Percentiles rank a stretch among this genome's conserved stretches.
These are phyloP conservation scores for Diploptera punctata DNA, from an alignment of 2,888 invertebrate genomes.

Conservation along the genomic window DNA sequence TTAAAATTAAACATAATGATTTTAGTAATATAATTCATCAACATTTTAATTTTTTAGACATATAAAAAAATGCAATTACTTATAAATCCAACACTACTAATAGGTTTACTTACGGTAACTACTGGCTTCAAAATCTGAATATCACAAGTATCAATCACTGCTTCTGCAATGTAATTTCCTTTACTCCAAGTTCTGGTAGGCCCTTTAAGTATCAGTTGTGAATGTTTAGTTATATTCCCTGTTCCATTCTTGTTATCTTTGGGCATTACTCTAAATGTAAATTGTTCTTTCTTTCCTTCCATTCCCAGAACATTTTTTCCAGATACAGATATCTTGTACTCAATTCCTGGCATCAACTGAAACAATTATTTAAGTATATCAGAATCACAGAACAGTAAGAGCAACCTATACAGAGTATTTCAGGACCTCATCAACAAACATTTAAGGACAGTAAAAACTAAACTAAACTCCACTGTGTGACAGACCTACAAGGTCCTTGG, in stretches of 20 bases:
- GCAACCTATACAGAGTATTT: no score
- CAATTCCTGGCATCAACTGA: slow-evolving; percentile 34
- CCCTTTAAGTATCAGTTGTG: slow-evolving; percentile 26
- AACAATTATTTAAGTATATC: no score
- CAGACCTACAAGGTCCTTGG: no score
- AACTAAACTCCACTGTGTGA: no score
- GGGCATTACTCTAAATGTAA: slow-evolving; percentile 25
- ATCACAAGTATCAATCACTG: slow-evolving; percentile 27
- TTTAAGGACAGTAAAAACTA: no score
- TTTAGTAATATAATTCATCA: no score
- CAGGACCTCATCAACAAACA: no score
- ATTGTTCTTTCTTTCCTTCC: slow-evolving; percentile 27
- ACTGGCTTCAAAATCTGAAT: slow-evolving; percentile 8
- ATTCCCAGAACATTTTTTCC: slow-evolving; percentile 33
- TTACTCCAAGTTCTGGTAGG: slow-evolving; percentile 25
- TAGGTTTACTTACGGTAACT: slow-evolving; percentile 32
- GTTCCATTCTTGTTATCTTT: not conserved
- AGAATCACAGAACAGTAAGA: no score
- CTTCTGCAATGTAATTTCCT: slow-evolving; percentile 33
- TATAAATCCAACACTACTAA: no score
- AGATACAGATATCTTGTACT: slow-evolving; percentile 34
- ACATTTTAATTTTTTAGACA: no score
- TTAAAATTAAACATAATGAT: no score
- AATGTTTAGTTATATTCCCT: not conserved
- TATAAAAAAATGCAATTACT: no score